phyloP scores from a whole-genome alignment of 2,113 vertebrate genomes.

The Rousettus leschenaultii region DNA sequence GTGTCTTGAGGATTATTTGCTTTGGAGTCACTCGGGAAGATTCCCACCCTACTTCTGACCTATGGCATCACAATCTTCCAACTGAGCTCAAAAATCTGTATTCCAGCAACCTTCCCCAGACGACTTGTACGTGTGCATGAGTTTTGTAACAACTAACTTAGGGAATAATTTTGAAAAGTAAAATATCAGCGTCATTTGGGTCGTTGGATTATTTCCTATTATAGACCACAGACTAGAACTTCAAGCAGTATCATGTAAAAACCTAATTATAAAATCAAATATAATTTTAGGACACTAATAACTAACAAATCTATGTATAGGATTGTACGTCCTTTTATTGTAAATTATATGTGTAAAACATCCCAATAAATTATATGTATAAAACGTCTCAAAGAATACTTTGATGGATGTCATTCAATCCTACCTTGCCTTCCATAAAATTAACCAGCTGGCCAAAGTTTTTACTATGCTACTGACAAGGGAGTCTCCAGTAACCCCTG shows the following conservation, averaged over 20 bases:
- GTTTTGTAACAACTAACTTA: slow-evolving; percentile 26
- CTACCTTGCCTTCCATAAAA: slow-evolving; percentile 52
- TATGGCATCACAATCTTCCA: not conserved
- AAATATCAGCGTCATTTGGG: not conserved
- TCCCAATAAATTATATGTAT: slow-evolving; percentile 15
- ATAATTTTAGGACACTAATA: slow-evolving; percentile 61
- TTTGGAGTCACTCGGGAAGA: not conserved
- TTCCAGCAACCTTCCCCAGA: not conserved
- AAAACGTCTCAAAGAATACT: slow-evolving; percentile 16
- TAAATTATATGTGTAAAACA: slow-evolving; percentile 47
- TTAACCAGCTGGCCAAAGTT: slow-evolving; percentile 45
- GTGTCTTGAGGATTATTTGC: not conserved
- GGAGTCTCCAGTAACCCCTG: not conserved
- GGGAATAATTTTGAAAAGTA: slow-evolving; percentile 42
- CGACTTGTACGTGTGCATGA: not conserved
- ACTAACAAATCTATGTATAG: slow-evolving; percentile 58
- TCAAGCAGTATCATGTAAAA: slow-evolving; percentile 50
- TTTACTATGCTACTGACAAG: slow-evolving; percentile 26
- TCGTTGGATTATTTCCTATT: slow-evolving; percentile 44
- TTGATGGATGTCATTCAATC: slow-evolving; percentile 32
- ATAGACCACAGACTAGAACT: slow-evolving; percentile 36
- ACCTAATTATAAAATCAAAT: slow-evolving; percentile 54
- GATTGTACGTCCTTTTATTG: slow-evolving; percentile 37
- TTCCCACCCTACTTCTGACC: not conserved
- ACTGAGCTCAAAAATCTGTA: slow-evolving; percentile 1